Evolutionary conservation across 2,797 vertebrate species (phyloP).

Genomic region (Fistularia tabacaria): DNA sequence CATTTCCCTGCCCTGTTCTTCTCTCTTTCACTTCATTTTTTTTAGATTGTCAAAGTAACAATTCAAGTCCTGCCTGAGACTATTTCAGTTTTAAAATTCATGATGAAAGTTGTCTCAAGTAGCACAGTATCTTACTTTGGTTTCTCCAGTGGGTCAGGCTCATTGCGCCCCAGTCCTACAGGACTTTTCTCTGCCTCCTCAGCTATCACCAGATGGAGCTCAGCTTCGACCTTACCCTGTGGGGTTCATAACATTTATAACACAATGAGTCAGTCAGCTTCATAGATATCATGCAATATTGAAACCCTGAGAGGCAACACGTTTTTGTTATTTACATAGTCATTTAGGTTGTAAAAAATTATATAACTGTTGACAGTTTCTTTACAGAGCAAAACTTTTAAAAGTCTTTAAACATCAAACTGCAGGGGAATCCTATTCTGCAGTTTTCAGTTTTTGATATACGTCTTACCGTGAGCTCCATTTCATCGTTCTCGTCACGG

Average conservation of each 20-base stretch:
- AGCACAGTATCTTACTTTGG: conserved; percentile 84
- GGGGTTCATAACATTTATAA: not conserved
- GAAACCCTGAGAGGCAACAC: too few relatives aligned
- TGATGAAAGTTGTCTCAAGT: not conserved
- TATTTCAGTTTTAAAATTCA: not conserved
- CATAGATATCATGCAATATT: not conserved
- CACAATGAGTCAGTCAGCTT: too few relatives aligned
- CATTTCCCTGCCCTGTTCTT: too few relatives aligned
- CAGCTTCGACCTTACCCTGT: conserved; percentile 96
- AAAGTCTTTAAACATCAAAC: not conserved
- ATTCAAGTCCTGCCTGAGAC: too few relatives aligned
- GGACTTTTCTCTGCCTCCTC: conserved; percentile 97
- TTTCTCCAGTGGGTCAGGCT: conserved; percentile 96
- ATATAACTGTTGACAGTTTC: too few relatives aligned
- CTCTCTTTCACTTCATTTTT: too few relatives aligned
- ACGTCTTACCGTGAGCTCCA: conserved; percentile 86
- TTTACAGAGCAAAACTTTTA: too few relatives aligned
- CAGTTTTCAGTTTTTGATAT: not conserved
- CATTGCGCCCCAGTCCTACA: conserved; percentile 90
- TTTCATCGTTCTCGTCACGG: conserved; percentile 91
- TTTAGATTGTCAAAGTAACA: too few relatives aligned
- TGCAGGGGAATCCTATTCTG: not conserved
- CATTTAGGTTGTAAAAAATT: too few relatives aligned
- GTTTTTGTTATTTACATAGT: too few relatives aligned
- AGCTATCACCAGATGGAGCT: conserved; percentile 89